These are phyloP conservation scores for Rhyacophila evoluta DNA, from an alignment of 2,888 invertebrate species.

Conservation along the genomic window DNA sequence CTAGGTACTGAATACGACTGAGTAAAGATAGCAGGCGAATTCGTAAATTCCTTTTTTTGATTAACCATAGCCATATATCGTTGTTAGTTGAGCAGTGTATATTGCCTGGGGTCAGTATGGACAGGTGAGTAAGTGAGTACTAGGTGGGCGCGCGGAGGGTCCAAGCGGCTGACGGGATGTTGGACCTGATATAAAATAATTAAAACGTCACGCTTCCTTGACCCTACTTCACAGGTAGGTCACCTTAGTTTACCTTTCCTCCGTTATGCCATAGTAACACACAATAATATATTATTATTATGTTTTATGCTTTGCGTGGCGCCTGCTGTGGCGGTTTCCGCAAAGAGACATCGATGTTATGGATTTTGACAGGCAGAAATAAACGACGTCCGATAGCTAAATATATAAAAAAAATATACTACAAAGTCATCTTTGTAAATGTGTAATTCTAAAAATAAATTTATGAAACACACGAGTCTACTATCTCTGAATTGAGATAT, in stretches of 20 bases:
- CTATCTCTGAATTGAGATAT: no score
- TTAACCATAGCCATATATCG: not conserved
- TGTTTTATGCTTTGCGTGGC: not conserved
- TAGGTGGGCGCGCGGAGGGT: constrained; percentile 32
- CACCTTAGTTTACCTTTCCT: not conserved
- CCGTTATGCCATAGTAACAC: constrained; percentile 9
- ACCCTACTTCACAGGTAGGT: constrained; percentile 26
- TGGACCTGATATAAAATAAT: constrained; percentile 41
- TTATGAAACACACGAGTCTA: no score
- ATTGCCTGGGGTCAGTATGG: constrained; percentile 20
- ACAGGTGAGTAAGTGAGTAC: constrained; percentile 6
- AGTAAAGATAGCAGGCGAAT: no score
- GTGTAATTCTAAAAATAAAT: not conserved
- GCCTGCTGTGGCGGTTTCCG: constrained; percentile 10
- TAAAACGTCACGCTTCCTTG: constrained; percentile 48
- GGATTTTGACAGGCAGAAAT: not conserved
- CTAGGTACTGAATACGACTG: no score
- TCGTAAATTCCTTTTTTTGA: no score
- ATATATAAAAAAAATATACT: not conserved
- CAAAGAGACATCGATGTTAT: not conserved
- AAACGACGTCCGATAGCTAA: not conserved
- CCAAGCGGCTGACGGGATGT: constrained; percentile 29
- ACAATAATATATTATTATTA: not conserved
- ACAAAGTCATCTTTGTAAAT: not conserved
- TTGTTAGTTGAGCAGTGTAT: not conserved